Evolutionary conservation across 1,140 invertebrate genomes (phyloP).

Genomic region (Drosophila funebris): DNA sequence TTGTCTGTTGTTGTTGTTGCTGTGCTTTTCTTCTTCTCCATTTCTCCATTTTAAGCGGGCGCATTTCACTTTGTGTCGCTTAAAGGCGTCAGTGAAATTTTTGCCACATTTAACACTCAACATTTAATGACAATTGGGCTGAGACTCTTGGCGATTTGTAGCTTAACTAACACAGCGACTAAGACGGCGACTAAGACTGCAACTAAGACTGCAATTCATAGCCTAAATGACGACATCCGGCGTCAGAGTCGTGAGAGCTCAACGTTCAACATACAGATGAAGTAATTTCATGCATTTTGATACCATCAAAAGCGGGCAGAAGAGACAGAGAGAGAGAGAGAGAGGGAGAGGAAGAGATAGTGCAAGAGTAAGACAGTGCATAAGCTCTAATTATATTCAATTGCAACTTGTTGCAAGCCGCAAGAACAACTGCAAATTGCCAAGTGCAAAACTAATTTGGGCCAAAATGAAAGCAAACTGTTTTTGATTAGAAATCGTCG

Average conservation of each 20-base stretch:
- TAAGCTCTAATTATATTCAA: slow-evolving; percentile 71
- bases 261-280: slow-evolving; percentile 38
- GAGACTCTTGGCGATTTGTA: slow-evolving; percentile 7
- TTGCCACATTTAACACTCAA: slow-evolving; percentile 49
- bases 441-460: slow-evolving; percentile 72
- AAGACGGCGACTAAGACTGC: slow-evolving; percentile 24
- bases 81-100: slow-evolving; percentile 57
- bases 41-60: slow-evolving; percentile 22
- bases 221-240: slow-evolving; percentile 74
- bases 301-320: neutral
- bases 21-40: neutral
- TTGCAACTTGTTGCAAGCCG: slow-evolving; percentile 49
- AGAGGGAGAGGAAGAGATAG: neutral
- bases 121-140: slow-evolving; percentile 28
- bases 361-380: neutral
- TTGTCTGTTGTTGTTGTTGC: neutral
- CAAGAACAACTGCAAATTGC: slow-evolving; percentile 43
- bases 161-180: neutral
- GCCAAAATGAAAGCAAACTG: slow-evolving; percentile 57
- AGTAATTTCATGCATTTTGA: slow-evolving; percentile 68
- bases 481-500: slow-evolving; percentile 44
- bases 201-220: slow-evolving; percentile 32
- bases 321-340: neutral
- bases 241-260: slow-evolving; percentile 49
- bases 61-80: slow-evolving; percentile 69